A percentile compares a stretch with the other conserved stretches of the same genome.
These are phyloP conservation scores for Drosophila greeni DNA, from an alignment of 2,888 invertebrate genomes.

Conservation along the genomic window DNA sequence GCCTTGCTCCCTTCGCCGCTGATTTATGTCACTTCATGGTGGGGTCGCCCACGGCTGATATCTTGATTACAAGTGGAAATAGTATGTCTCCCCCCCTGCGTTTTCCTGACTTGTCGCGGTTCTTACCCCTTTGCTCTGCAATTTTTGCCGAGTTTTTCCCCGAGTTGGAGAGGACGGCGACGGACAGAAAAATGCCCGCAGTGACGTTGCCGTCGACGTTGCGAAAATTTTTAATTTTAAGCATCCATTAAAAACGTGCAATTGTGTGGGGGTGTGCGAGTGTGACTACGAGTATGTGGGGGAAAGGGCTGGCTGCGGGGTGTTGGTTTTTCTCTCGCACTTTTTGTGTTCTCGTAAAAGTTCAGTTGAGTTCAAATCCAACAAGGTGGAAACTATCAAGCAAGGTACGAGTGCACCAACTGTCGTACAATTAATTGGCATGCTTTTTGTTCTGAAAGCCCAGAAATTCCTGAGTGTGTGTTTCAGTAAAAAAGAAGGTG, in stretches of 20 bases:
- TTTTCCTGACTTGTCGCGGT: no score
- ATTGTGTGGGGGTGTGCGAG: constrained; percentile 24
- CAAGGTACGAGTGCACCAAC: constrained; percentile 51
- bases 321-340: constrained; percentile 28
- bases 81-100: constrained; percentile 46
- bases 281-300: constrained; percentile 10
- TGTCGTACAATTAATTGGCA: constrained; percentile 64
- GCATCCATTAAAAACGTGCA: constrained; percentile 53
- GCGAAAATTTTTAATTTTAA: constrained; percentile 63
- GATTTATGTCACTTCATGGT: constrained; percentile 56
- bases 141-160: constrained; percentile 18
- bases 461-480: constrained; percentile 21
- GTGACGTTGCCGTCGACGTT: constrained; percentile 44
- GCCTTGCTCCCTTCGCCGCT: constrained; percentile 23
- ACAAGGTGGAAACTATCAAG: constrained; percentile 70
- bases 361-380: constrained; percentile 71
- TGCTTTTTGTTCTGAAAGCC: constrained; percentile 23
- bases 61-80: constrained; percentile 69
- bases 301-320: constrained; percentile 7
- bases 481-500: constrained; percentile 11
- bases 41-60: constrained; percentile 58
- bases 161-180: constrained; percentile 10
- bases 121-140: not conserved
- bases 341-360: constrained; percentile 58
- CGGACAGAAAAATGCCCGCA: constrained; percentile 54